Conservation (phyloP, 2,113 vertebrate genomes). For the Trichomycterus rosablanca region DNA sequence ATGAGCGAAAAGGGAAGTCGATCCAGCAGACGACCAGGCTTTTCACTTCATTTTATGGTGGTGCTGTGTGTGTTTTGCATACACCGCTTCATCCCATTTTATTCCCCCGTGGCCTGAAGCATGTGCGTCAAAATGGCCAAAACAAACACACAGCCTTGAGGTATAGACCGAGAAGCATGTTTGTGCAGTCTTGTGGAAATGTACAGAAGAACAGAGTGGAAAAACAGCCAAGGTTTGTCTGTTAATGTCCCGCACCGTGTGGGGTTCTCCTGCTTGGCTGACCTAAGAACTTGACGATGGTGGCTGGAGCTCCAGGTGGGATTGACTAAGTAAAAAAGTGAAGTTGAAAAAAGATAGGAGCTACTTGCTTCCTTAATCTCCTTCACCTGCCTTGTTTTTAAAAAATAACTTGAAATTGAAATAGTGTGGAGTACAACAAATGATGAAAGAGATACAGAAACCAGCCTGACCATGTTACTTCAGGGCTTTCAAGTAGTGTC, state of each 20-base stretch:
- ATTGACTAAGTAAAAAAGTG: conserved; percentile 20
- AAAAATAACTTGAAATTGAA: too few species aligned
- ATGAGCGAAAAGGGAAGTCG: neutral
- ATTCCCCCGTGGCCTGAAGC: neutral
- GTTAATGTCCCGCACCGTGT: neutral
- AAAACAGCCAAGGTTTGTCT: neutral
- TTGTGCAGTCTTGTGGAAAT: neutral
- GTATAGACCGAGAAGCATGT: neutral
- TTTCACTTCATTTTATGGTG: too few species aligned
- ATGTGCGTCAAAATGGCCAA: neutral
- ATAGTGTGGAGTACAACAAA: too few species aligned
- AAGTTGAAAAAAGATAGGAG: neutral
- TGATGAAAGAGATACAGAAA: too few species aligned
- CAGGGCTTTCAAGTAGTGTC: too few species aligned
- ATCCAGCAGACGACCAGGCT: too few species aligned
- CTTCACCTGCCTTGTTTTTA: too few species aligned
- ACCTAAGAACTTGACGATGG: conserved; percentile 4
- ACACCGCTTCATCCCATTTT: too few species aligned
- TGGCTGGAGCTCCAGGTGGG: neutral
- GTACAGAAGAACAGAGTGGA: neutral
- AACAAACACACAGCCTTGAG: neutral
- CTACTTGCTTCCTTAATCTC: neutral
- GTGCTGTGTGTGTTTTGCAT: too few species aligned
- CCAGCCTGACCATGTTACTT: too few species aligned
- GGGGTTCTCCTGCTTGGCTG: neutral